Base-by-base conservation (phyloP, 2,113 vertebrate genomes). In the Anas platyrhynchos region DNA sequence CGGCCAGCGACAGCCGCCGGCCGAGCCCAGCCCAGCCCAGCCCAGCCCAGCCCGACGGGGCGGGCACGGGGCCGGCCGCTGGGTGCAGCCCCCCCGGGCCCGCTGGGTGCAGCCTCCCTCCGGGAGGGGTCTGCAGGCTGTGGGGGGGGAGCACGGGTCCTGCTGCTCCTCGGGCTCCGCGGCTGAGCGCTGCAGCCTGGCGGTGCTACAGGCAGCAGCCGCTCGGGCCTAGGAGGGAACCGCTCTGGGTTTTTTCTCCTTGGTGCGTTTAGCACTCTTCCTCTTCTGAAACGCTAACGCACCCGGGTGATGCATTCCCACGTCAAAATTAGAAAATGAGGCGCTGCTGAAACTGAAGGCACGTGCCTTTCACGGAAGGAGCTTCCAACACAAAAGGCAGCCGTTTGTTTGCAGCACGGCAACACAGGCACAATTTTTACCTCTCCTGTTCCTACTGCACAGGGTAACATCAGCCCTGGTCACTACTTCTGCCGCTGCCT, bases 171-270 rank as follows among this genome's bases (percentile, higher is more conserved):
- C 18, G 77, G 32, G 34, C 34, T 34, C 56, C n/a, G 71, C 36
- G 65, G 90, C 80, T 88, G 14, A 41, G 43, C 41, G 8, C 31
- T 58, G 58, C 89, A 44, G 59, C 55, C 32, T 4, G 17, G 58
- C 36, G 63, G 48, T 3, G 75, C 77, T 79, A 75, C 4, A 43
- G 76, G 17, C n/a, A 74, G 71, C 54, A 73, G 52, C 77, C 50
- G 10, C 8, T n/a, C 69, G 27, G 72, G 96, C 95, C 96, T 92
- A 83, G 13, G 56, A 52, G 26, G 9, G 44, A n/a, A 31, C 56
- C 76, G 44, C 54, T 14, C 73, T 6, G 83, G 9, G 73, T 38
- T 16, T 4, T 87, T 89, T 68, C 52, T 43, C 38, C 82, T 26
- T 41, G 91, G 2, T 31, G 56, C 32, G 36, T 0, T 4, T 44